Conservation (phyloP, 2,113 vertebrate genomes). For the Cebus imitator region DNA sequence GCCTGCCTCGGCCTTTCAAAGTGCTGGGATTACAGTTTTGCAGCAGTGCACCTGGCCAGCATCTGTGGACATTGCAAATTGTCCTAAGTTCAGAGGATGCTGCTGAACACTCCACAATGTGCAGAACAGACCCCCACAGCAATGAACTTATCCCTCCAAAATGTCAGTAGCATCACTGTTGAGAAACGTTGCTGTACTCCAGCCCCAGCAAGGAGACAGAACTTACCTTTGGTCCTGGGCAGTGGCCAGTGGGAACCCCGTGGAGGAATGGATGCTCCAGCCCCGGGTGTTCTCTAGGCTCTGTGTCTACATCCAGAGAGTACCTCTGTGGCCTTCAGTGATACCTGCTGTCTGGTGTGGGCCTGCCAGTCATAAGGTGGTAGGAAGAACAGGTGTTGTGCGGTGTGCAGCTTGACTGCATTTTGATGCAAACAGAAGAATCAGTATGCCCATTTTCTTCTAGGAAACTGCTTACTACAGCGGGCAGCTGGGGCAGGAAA, state of each 20-base stretch:
- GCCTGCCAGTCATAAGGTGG: background rate
- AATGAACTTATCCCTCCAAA: background rate
- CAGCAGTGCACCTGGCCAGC: too few species aligned
- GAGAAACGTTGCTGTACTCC: background rate
- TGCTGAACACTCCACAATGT: background rate
- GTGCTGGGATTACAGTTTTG: too few species aligned
- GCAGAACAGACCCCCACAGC: background rate
- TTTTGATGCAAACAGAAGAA: background rate
- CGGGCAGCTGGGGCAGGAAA: conserved; percentile 91
- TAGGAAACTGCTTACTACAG: conserved; percentile 97
- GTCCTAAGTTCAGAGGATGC: background rate
- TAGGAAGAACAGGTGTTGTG: background rate
- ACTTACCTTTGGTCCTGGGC: background rate
- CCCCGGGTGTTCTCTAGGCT: accelerated
- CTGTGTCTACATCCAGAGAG: background rate
- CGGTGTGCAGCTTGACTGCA: background rate
- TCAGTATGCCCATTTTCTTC: conserved; percentile 30
- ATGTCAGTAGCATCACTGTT: background rate
- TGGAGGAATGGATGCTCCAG: background rate
- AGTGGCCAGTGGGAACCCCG: background rate
- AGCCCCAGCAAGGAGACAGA: background rate
- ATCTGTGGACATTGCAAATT: background rate
- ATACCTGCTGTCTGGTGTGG: background rate
- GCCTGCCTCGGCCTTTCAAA: too few species aligned
- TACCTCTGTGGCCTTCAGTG: background rate